A percentile compares a stretch with the other conserved stretches of the same genome.
Evolutionary conservation across 2,797 vertebrate genomes (phyloP).

Genomic region (Acipenser ruthenus): DNA sequence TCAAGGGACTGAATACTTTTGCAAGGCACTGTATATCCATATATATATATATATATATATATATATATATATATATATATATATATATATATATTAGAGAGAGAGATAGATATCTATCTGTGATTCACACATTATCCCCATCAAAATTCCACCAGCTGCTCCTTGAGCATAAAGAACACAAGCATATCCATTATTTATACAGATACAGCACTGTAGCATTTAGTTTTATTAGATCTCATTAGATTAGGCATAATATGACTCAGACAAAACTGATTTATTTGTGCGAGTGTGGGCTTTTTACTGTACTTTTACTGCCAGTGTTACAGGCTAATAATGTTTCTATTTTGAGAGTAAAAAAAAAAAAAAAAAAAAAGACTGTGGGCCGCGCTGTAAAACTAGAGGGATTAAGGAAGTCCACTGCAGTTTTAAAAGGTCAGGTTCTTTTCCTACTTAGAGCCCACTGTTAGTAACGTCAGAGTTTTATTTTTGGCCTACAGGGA

Average conservation of each 20-base stretch:
- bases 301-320: slow-evolving; percentile 14
- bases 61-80: too few relatives aligned
- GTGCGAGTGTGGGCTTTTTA: slow-evolving; percentile 11
- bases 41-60: too few relatives aligned
- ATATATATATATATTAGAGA: too few relatives aligned
- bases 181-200: background rate
- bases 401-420: background rate
- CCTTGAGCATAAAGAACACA: background rate
- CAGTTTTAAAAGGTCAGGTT: background rate
- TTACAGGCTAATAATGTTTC: slow-evolving; percentile 12
- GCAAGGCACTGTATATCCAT: too few relatives aligned
- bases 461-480: background rate
- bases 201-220: background rate
- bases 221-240: slow-evolving; percentile 26
- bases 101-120: too few relatives aligned
- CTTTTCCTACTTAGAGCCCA: background rate
- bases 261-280: slow-evolving; percentile 25
- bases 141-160: too few relatives aligned
- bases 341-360: slow-evolving; percentile 10
- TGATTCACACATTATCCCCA: too few relatives aligned
- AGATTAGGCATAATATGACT: slow-evolving; percentile 25
- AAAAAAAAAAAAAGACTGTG: background rate
- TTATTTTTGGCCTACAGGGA: background rate
- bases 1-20: too few relatives aligned
- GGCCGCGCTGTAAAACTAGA: background rate